phyloP scores from a whole-genome alignment of 2,113 vertebrate genomes.

The Leucopsar rothschildi region DNA sequence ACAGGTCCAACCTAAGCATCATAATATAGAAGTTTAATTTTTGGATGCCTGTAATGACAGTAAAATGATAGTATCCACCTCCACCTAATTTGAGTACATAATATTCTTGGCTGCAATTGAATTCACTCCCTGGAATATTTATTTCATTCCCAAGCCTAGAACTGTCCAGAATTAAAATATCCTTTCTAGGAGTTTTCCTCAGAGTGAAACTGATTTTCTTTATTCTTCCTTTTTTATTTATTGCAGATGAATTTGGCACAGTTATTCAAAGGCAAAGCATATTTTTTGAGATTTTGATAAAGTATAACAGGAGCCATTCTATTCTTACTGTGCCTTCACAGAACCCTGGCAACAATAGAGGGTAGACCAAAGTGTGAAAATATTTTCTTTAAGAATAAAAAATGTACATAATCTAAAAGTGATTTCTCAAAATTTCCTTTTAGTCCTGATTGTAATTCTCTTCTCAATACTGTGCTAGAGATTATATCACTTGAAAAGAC shows the following conservation, averaged over 20 bases:
- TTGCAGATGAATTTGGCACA: not conserved
- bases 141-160: not conserved
- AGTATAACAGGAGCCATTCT: not conserved
- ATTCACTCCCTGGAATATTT: not conserved
- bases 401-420: not conserved
- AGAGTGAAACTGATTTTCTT: not conserved
- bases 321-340: not conserved
- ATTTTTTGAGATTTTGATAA: not conserved
- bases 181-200: not conserved
- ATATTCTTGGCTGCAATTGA: not conserved
- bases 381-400: not conserved
- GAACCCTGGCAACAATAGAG: not conserved
- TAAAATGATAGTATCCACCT: not conserved
- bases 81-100: not conserved
- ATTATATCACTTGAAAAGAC: not conserved
- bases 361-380: not conserved
- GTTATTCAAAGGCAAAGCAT: not conserved
- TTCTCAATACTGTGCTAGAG: not conserved
- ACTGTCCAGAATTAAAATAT: not conserved
- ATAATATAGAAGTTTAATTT: not conserved
- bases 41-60: not conserved
- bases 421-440: not conserved
- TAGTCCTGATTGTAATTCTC: not conserved
- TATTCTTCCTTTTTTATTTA: not conserved
- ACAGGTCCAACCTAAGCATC: not conserved